Evolutionary conservation across 2,888 invertebrate genomes (phyloP), one percentile per base, ranked within the genome.

Genomic region (Rotaria magnacalcarata): DNA sequence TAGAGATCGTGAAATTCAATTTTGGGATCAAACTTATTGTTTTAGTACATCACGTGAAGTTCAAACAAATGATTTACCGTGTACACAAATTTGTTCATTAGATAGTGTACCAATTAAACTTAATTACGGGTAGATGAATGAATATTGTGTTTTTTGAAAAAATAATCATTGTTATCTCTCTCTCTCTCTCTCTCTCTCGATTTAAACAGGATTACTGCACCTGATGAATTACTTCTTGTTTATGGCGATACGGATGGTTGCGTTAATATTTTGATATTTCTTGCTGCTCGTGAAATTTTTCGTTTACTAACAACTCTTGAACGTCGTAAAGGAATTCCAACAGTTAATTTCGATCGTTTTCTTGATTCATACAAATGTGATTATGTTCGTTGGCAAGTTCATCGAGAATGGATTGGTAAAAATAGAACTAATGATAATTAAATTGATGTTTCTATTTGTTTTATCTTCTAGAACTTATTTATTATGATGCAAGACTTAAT

Each of bases 1-100:
- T 34, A 91, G 91, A 54, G 91, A 91, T 87, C 88, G 91, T 87
- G 91, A 91, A 87, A 90, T 91, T 41, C 91, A 91, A 88, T 91
- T 91, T 88, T 91, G 90, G 89, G 91, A 91, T 88, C 87, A 90
- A 86, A 90, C 91, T 41, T 90, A 91, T n/a, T 90, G 75, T 75
- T 43, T 75, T 6, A 75, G 75, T 75, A 21, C 41, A 24, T 19
- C 41, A 41, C 41, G 75, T 27, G 75, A 75, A 43, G 21, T 27
- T 19, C n/a, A 75, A 75, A 21, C 75, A 75, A 75, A 75, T 24
- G 75, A 90, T 88, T 90, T 91, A 85, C 90, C 91, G 8, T 91
- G 91, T 88, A 91, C 91, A 87, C 91, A 91, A 88, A 90, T 91
- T 86, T 90, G 89, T 88, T 89, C 90, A 43, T 87, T 91, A 74